Base-by-base conservation (phyloP, 2,113 vertebrate genomes). In the Argyrosomus japonicus region DNA sequence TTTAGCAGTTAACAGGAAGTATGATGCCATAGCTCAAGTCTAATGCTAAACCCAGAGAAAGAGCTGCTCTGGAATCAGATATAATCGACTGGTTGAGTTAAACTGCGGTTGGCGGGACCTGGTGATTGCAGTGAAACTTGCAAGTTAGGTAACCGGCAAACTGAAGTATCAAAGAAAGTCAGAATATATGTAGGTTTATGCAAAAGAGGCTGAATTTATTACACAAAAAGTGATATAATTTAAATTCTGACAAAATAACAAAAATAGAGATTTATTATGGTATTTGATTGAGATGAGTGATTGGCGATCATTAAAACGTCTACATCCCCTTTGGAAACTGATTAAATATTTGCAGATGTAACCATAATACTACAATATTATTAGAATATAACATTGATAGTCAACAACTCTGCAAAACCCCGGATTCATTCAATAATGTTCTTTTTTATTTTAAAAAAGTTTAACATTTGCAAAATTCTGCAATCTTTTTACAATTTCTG, bases 11-110 rank as follows among this genome's bases (percentile, higher is more conserved):
- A 5, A 47, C 3, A 47, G 3, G 63, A 65, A 47, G 10, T 10
- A 25, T 47, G 19, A 64, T 23, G 21, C 14, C 19, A 9, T n/a
- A 21, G 67, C 6, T 68, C 5, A 51, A n/a, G 19, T 69, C 19
- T 36, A 18, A 12, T 29, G 6, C 25, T 36, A 29, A 50, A 58
- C 18, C 29, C 8, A 14, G 45, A 67, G 53, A 25, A 17, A 13
- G 47, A 78, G 75, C 67, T 64, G 57, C 57, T 82, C 58, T 77
- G 57, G 4, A 29, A 56, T 56, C 50, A 57, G 50, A 64, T 57
- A 71, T 32, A 27, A 71, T 64, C 18, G 12, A 83, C 13, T 82
- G 23, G 80, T 64, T 82, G 25, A 61, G 63, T 68, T 50, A 25
- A 73, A 50, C 53, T 0, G 2, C 7, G 10, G 29, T 40, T 36